Evolutionary conservation across 2,888 invertebrate species (phyloP), one percentile per base, ranked within the genome.

Genomic region (Tromatobia lineatoria): DNA sequence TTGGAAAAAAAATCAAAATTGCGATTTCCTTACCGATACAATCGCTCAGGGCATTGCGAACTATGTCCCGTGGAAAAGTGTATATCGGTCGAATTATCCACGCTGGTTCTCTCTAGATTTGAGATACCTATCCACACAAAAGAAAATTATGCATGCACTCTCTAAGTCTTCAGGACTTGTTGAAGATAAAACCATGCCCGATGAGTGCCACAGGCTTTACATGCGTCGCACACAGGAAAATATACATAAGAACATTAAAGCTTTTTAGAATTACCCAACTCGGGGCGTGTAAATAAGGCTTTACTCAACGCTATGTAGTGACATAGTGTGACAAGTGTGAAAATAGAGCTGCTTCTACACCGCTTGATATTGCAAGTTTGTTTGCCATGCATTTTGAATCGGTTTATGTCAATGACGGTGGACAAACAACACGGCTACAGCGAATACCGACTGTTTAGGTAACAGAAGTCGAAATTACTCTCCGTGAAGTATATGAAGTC

Each of bases 311-410:
- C 20, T 20, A 38, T 66, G 38, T n/a, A n/a, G n/a, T n/a, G n/a
- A n/a, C n/a, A n/a, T n/a, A n/a, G n/a, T n/a, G n/a, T n/a, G n/a
- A n/a, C n/a, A n/a, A n/a, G 1, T n/a, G 3, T 15, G 34, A 61
- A 15, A 34, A 34, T 34, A n/a, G 4, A 2, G 15, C 61, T 13
- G 25, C 15, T 13, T n/a, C 59, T 4, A 29, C 25, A 2, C 29
- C 29, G 25, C 25, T 29, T 15, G n/a, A 29, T 29, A 59, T 59
- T 2, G 66, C 66, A 0, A 66, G 47, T 23, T 11, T 66, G 18
- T 66, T 66, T 15, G 47, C 66, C 20, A 20, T 15, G 10, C 47
- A 52, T 50, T 69, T 69, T 29, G 52, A 69, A 10, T 69, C 52
- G 15, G 69, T 64, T 3, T 64, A 64, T 42, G 11, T 38, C 10